phyloP scores from a whole-genome alignment of 2,797 vertebrate species.

The Platalea minor region DNA sequence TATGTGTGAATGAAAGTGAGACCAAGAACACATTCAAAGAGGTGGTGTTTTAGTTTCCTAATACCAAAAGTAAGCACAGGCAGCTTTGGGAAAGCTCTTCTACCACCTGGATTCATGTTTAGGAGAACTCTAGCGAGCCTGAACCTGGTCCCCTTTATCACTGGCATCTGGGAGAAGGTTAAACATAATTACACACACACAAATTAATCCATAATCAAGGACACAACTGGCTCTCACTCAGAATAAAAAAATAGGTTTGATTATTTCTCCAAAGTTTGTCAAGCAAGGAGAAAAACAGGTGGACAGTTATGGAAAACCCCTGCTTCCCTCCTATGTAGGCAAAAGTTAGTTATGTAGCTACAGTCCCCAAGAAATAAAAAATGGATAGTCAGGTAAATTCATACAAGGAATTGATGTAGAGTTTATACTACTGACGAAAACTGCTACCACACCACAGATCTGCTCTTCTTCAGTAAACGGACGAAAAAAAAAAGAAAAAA shows the following conservation, averaged over 20 bases:
- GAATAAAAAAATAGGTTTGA: background rate
- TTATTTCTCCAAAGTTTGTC: background rate
- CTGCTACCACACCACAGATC: background rate
- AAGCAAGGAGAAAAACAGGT: background rate
- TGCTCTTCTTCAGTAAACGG: background rate
- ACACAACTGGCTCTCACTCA: background rate
- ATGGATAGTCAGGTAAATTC: background rate
- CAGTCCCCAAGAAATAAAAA: background rate
- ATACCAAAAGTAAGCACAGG: background rate
- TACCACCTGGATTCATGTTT: background rate
- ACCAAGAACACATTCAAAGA: background rate
- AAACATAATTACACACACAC: background rate
- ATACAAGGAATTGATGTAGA: background rate
- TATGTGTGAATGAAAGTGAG: background rate
- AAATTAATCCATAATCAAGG: background rate
- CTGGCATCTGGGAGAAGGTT: background rate
- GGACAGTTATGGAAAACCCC: background rate
- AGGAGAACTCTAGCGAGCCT: background rate
- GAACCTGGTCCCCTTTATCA: background rate
- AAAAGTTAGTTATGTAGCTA: background rate
- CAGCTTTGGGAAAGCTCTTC: background rate
- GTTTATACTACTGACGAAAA: background rate
- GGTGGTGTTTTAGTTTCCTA: background rate
- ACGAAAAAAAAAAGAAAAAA: background rate
- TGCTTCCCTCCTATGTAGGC: background rate